Percentiles rank a stretch among this genome's conserved stretches.
phyloP scores from a whole-genome alignment of 2,888 invertebrate genomes.

The Mythimna vitellina region DNA sequence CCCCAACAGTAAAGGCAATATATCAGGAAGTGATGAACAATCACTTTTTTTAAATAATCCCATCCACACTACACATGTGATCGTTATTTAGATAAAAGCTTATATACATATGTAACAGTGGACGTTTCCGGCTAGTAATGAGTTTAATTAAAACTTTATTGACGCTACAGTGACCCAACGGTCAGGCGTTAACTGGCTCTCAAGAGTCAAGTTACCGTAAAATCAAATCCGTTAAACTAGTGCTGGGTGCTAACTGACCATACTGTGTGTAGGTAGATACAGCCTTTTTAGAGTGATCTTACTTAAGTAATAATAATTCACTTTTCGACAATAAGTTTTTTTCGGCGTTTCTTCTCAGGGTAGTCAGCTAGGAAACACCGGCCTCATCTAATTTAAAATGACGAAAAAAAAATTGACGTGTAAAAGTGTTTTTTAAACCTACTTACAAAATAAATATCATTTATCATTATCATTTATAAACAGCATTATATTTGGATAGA shows the following conservation, averaged over 20 bases:
- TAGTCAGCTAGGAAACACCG: no score
- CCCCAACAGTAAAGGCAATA: no score
- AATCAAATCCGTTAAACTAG: slow-evolving; percentile 24
- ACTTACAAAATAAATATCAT: no score
- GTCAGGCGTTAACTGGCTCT: slow-evolving; percentile 23
- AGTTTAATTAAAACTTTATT: slow-evolving; percentile 54
- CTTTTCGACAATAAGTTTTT: no score
- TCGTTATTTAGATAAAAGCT: slow-evolving; percentile 24
- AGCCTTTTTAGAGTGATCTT: neutral
- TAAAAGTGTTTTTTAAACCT: no score
- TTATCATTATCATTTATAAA: no score
- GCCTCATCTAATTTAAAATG: no score
- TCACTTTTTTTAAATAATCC: neutral
- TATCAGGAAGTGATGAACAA: no score
- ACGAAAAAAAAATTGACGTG: no score
- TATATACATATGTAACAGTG: slow-evolving; percentile 24
- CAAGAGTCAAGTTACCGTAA: slow-evolving; percentile 46
- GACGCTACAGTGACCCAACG: slow-evolving; percentile 39
- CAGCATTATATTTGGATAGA: no score
- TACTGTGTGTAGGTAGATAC: neutral
- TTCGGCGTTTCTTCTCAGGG: no score
- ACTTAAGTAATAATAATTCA: no score
- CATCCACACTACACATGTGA: neutral
- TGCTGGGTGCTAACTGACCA: neutral
- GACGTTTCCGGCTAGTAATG: slow-evolving; percentile 51